Evolutionary conservation across 2,888 invertebrate species (phyloP).

Genomic region (Drosophila ezoana): DNA sequence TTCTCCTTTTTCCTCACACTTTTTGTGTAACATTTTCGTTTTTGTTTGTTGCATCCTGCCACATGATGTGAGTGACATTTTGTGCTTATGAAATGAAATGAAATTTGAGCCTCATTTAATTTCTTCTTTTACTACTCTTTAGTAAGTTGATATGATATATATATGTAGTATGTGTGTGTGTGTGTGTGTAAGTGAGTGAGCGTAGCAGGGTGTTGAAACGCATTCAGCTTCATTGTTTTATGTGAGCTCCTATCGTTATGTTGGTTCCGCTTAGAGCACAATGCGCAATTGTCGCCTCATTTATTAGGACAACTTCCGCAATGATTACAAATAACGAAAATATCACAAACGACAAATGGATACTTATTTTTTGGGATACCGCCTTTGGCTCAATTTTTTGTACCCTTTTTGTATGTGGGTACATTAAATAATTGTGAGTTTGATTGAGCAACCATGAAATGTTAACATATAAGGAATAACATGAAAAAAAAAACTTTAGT

Average conservation of each 20-base stretch:
- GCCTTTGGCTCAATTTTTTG: slow-evolving; percentile 1
- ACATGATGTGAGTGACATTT: slow-evolving; percentile 68
- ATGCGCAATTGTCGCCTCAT: slow-evolving; percentile 32
- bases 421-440: background rate
- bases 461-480: background rate
- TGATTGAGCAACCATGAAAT: background rate
- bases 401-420: background rate
- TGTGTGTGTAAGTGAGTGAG: background rate
- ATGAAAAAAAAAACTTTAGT: background rate
- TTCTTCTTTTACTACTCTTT: slow-evolving; percentile 12
- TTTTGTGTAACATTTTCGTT: slow-evolving; percentile 29
- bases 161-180: slow-evolving; percentile 2
- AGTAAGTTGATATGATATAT: background rate
- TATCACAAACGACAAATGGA: slow-evolving; percentile 30
- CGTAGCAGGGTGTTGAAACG: slow-evolving; percentile 2
- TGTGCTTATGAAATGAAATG: slow-evolving; percentile 70
- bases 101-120: slow-evolving; percentile 42
- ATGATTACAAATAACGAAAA: slow-evolving; percentile 45
- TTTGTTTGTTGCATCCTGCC: slow-evolving; percentile 41
- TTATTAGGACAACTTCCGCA: slow-evolving; percentile 65
- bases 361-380: slow-evolving; percentile 33
- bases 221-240: slow-evolving; percentile 47
- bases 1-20: slow-evolving; percentile 19
- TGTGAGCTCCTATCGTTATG: slow-evolving; percentile 57
- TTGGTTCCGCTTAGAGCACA: slow-evolving; percentile 21